A percentile compares a stretch with the other conserved stretches of the same genome.
phyloP scores from a whole-genome alignment of 2,888 invertebrate species.

The Euclidia mi region DNA sequence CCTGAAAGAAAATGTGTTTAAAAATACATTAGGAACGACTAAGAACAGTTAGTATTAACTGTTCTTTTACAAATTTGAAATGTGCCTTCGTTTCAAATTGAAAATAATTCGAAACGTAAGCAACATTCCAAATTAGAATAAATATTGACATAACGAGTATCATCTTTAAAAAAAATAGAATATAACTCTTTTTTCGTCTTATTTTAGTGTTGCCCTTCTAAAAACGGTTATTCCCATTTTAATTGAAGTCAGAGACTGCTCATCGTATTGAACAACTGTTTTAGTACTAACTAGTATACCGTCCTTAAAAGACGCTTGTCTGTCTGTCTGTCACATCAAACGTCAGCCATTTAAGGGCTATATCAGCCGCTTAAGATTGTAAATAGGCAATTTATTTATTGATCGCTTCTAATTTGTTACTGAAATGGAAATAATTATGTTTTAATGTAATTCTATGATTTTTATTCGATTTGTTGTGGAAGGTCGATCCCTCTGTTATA shows the following conservation, averaged over 20 bases:
- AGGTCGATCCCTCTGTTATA: neutral
- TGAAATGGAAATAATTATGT: constrained; percentile 73
- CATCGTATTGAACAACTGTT: constrained; percentile 12
- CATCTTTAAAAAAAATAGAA: too few relatives aligned
- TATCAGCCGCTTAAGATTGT: constrained; percentile 83
- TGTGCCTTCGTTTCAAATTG: neutral
- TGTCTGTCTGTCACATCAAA: constrained; percentile 76
- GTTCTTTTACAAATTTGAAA: neutral
- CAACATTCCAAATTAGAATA: too few relatives aligned
- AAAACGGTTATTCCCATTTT: constrained; percentile 2
- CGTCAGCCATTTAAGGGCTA: constrained; percentile 72
- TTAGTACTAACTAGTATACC: constrained; percentile 39
- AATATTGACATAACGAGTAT: too few relatives aligned
- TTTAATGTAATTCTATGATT: constrained; percentile 44
- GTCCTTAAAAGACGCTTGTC: constrained; percentile 67
- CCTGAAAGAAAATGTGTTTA: too few relatives aligned
- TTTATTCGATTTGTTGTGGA: constrained; percentile 3
- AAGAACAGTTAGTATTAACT: too few relatives aligned
- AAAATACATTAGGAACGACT: too few relatives aligned
- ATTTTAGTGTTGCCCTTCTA: neutral
- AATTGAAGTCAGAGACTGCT: constrained; percentile 5
- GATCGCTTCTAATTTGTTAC: constrained; percentile 61
- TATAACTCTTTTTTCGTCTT: neutral
- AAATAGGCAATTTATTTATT: constrained; percentile 82
- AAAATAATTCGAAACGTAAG: neutral